Conservation (phyloP, 2,797 vertebrate genomes). For the Myotis vivesi region DNA sequence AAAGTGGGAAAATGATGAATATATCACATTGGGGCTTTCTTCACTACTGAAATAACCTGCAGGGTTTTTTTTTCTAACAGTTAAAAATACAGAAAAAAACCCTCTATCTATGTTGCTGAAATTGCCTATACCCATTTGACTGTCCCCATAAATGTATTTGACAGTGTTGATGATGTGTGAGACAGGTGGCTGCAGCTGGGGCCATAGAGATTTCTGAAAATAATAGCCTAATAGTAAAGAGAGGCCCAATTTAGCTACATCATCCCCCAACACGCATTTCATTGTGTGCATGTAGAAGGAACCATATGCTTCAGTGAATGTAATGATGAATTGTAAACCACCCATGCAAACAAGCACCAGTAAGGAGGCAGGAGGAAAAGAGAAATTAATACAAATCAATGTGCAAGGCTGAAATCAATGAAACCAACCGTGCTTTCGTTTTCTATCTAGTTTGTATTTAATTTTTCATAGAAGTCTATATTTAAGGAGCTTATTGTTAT, state of each 20-base stretch:
- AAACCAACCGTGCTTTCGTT: background rate
- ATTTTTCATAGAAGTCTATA: background rate
- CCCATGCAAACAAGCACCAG: slow-evolving; percentile 20
- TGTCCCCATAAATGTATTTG: slow-evolving; percentile 36
- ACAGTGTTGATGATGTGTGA: slow-evolving; percentile 47
- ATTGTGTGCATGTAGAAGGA: slow-evolving; percentile 46
- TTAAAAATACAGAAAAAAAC: background rate
- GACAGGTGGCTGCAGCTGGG: background rate
- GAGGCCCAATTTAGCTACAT: slow-evolving; percentile 12
- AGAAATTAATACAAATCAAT: slow-evolving; percentile 38
- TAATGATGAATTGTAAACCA: slow-evolving; percentile 62
- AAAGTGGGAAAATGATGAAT: background rate
- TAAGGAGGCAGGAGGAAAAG: background rate
- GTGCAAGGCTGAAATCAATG: background rate
- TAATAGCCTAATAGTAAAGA: slow-evolving; percentile 1
- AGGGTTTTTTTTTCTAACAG: background rate
- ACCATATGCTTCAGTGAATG: slow-evolving; percentile 58
- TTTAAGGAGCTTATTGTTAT: background rate
- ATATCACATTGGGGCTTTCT: background rate
- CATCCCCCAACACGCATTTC: slow-evolving; percentile 49
- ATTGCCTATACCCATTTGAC: slow-evolving; percentile 17
- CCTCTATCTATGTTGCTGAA: background rate
- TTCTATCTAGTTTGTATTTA: background rate
- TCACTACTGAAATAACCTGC: background rate
- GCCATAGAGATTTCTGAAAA: slow-evolving; percentile 54